Percentiles rank a stretch among this genome's conserved stretches.
phyloP scores from a whole-genome alignment of 2,113 vertebrate genomes.

The Notothenia coriiceps region DNA sequence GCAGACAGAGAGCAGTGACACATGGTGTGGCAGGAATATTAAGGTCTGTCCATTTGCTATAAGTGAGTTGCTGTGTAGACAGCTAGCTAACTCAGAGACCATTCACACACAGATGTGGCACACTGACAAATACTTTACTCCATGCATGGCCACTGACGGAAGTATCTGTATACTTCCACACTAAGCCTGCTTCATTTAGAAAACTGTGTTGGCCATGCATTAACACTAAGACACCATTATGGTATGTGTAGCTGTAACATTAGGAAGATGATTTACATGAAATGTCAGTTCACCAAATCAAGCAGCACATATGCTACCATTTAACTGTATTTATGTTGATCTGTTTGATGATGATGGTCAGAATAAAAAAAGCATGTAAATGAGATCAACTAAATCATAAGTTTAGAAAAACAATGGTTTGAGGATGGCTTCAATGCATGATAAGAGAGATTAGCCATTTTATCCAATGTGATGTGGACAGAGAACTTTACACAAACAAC shows the following conservation, averaged over 20 bases:
- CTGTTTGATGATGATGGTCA: background rate
- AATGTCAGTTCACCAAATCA: background rate
- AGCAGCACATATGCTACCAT: background rate
- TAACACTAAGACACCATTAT: background rate
- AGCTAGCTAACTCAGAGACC: no score
- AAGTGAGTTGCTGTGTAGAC: background rate
- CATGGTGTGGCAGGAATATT: background rate
- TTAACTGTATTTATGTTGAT: background rate
- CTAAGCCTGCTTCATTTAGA: background rate
- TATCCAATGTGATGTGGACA: background rate
- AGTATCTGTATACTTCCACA: background rate
- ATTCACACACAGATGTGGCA: background rate
- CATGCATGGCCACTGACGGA: background rate
- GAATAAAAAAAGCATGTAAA: background rate
- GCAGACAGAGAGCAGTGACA: conserved; percentile 20
- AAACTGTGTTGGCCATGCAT: background rate
- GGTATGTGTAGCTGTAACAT: background rate
- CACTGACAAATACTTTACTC: background rate
- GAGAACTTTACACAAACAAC: background rate
- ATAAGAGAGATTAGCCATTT: no score
- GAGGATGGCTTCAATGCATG: no score
- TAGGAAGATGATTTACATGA: background rate
- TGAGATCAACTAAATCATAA: background rate
- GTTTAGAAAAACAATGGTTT: background rate
- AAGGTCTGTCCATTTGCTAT: background rate